Evolutionary conservation across 2,888 invertebrate species (phyloP).

Genomic region (Cerastis leucographa): DNA sequence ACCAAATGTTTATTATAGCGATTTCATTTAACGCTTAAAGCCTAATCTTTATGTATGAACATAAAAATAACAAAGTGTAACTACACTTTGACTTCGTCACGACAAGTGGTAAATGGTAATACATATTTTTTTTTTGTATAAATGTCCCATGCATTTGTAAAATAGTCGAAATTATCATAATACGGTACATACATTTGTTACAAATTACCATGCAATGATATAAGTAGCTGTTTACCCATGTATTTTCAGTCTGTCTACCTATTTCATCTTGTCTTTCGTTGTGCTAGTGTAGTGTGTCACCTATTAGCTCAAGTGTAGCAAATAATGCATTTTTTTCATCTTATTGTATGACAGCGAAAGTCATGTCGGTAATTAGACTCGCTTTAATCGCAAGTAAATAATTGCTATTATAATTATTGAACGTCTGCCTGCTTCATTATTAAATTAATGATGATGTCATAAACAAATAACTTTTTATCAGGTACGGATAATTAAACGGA

Average conservation of each 20-base stretch:
- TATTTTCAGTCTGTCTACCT: slow-evolving; percentile 6
- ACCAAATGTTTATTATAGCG: not conserved
- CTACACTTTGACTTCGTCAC: slow-evolving; percentile 18
- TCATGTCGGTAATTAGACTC: not conserved
- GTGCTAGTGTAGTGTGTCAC: no score
- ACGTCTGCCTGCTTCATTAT: not conserved
- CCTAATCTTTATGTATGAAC: not conserved
- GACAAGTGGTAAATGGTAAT: slow-evolving; percentile 6
- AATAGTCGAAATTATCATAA: slow-evolving; percentile 7
- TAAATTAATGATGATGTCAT: not conserved
- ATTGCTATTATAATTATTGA: not conserved
- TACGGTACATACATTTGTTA: slow-evolving; percentile 14
- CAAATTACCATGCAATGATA: not conserved
- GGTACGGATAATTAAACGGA: not conserved
- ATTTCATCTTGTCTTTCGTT: not conserved
- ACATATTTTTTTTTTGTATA: not conserved
- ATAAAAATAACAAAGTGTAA: slow-evolving; percentile 20
- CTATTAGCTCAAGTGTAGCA: slow-evolving; percentile 8
- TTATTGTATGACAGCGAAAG: not conserved
- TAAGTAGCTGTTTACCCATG: not conserved
- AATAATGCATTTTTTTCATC: slow-evolving; percentile 4
- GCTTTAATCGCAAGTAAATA: not conserved
- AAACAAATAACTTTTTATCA: not conserved
- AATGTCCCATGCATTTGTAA: not conserved
- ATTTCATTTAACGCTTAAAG: not conserved